Conservation (phyloP, 2,113 vertebrate species). For the Myocastor coypus region DNA sequence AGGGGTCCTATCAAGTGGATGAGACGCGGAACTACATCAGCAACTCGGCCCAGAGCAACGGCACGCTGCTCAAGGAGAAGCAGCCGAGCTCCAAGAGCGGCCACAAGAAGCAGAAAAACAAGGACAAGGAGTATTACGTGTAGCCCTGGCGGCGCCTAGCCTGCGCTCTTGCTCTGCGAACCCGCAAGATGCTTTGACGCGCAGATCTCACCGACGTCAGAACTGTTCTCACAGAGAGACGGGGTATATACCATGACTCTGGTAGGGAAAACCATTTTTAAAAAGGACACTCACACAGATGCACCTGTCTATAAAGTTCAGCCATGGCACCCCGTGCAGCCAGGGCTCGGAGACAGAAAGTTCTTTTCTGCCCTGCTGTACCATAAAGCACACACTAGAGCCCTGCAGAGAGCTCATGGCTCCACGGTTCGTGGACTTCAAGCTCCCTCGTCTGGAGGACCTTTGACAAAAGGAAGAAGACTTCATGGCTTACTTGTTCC, state of each 20-base stretch:
- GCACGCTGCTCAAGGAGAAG: constrained; percentile 98
- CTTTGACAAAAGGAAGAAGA: constrained; percentile 93
- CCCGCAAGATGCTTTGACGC: constrained; percentile 82
- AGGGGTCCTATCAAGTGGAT: constrained; percentile 99
- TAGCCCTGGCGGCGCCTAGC: constrained; percentile 83
- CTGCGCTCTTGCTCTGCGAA: constrained; percentile 85
- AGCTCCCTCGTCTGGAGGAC: constrained; percentile 91
- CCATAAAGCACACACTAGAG: constrained; percentile 94
- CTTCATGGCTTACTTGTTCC: constrained; percentile 94
- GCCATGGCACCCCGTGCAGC: constrained; percentile 84
- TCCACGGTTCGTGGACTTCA: constrained; percentile 87
- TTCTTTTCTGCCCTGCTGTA: constrained; percentile 94
- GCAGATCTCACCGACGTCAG: constrained; percentile 81
- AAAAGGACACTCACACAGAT: constrained; percentile 85
- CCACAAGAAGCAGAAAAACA: constrained; percentile 99
- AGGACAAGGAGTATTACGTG: constrained; percentile 99
- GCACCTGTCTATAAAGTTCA: constrained; percentile 45
- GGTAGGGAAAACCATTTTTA: constrained; percentile 87
- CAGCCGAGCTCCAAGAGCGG: constrained; percentile 96
- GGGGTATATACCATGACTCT: constrained; percentile 87
- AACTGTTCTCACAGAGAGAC: constrained; percentile 85
- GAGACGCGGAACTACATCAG: constrained; percentile 99
- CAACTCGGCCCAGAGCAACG: constrained; percentile 99
- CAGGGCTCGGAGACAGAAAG: constrained; percentile 90
- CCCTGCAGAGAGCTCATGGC: constrained; percentile 83